Evolutionary conservation across 2,888 invertebrate genomes (phyloP).

Genomic region (Agonum fuliginosum): DNA sequence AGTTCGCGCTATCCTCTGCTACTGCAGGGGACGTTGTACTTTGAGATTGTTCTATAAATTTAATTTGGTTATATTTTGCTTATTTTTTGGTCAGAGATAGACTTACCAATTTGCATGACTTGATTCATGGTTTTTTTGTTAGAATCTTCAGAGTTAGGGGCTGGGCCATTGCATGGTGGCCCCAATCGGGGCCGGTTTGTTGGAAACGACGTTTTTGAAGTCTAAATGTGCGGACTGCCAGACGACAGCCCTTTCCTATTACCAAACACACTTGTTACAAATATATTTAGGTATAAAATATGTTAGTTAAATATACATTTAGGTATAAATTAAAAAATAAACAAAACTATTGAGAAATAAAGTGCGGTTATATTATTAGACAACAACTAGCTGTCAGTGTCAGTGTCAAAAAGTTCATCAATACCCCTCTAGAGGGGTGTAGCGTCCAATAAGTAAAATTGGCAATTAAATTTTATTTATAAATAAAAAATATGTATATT

Average conservation of each 20-base stretch:
- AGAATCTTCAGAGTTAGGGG: not conserved
- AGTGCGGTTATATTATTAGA: not conserved
- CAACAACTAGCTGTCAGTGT: not conserved
- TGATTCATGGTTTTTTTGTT: conserved; percentile 7
- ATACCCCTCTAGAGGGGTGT: not conserved
- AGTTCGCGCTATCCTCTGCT: conserved; percentile 10
- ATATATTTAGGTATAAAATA: too few relatives aligned
- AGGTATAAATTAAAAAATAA: not conserved
- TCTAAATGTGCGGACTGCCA: conserved; percentile 41
- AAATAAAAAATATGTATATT: too few relatives aligned
- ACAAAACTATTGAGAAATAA: not conserved
- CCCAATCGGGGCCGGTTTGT: conserved; percentile 44
- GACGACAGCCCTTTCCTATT: conserved; percentile 40
- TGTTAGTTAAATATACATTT: too few relatives aligned
- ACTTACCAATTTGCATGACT: conserved; percentile 54
- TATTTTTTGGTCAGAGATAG: not conserved
- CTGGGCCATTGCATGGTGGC: conserved; percentile 44
- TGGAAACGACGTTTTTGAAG: conserved; percentile 35
- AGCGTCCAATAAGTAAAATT: not conserved
- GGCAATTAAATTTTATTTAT: not conserved
- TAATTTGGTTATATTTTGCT: not conserved
- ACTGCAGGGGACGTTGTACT: conserved; percentile 19
- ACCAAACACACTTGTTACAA: not conserved
- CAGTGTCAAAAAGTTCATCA: not conserved
- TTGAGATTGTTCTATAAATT: not conserved